Evolutionary conservation across 2,797 vertebrate genomes (phyloP).

Genomic region (Intellagama lesueurii): DNA sequence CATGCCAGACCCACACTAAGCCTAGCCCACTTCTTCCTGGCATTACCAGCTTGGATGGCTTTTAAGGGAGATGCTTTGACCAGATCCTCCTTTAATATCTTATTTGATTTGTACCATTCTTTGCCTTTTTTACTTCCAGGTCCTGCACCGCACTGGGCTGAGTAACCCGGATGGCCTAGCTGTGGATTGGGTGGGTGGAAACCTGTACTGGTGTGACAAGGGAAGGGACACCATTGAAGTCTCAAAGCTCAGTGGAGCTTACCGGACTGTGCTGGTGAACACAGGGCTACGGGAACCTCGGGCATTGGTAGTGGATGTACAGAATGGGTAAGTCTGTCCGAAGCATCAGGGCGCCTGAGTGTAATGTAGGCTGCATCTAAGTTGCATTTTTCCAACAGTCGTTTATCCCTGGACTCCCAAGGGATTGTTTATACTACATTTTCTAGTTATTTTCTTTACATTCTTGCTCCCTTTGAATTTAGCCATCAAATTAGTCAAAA

Average conservation of each 20-base stretch:
- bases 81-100: not conserved
- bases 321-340: conserved; percentile 87
- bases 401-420: not conserved
- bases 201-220: conserved; percentile 99
- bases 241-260: conserved; percentile 94
- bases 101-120: not conserved
- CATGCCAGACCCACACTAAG: too few relatives aligned
- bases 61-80: not conserved
- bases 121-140: conserved; percentile 73
- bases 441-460: not conserved
- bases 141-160: conserved; percentile 94
- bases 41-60: not conserved
- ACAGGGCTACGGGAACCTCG: conserved; percentile 91
- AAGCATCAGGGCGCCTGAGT: not conserved
- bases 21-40: not conserved
- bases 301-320: conserved; percentile 93
- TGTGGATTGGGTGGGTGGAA: conserved; percentile 97
- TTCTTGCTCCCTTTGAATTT: not conserved
- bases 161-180: conserved; percentile 96
- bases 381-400: not conserved
- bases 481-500: not conserved
- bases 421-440: not conserved
- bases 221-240: conserved; percentile 97
- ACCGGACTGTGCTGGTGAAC: conserved; percentile 94
- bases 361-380: not conserved